phyloP scores from a whole-genome alignment of 2,888 invertebrate genomes.

The Pegoplata infirma region DNA sequence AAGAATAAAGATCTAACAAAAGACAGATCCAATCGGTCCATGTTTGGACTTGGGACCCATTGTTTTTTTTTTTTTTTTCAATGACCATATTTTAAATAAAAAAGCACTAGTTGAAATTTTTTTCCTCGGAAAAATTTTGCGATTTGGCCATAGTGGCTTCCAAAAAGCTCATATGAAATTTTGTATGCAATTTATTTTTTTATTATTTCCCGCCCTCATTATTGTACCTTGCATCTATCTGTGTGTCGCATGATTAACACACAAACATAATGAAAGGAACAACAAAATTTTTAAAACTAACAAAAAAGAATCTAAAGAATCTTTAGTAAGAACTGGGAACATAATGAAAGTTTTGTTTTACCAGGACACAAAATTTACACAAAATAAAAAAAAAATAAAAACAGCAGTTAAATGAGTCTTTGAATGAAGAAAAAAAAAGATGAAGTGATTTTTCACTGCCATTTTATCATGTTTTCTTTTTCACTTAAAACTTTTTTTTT shows the following conservation, averaged over 20 bases:
- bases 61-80: no score
- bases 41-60: no score
- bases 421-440: conserved; percentile 25
- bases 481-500: not conserved
- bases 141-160: no score
- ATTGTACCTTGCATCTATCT: no score
- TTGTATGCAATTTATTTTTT: no score
- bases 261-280: conserved; percentile 16
- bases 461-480: conserved; percentile 14
- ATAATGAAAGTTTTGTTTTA: not conserved
- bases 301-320: not conserved
- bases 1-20: no score
- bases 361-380: not conserved
- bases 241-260: conserved; percentile 14
- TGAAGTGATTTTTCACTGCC: conserved; percentile 47
- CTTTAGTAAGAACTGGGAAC: conserved; percentile 16
- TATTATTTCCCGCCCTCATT: no score
- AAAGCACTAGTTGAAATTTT: no score
- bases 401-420: conserved; percentile 36
- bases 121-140: no score
- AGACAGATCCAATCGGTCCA: no score
- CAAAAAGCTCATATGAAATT: no score
- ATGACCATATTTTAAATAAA: no score
- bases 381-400: not conserved
- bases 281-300: conserved; percentile 27